These are phyloP conservation scores for Drosophila orena DNA, from an alignment of 1,140 invertebrate species.

Conservation along the genomic window DNA sequence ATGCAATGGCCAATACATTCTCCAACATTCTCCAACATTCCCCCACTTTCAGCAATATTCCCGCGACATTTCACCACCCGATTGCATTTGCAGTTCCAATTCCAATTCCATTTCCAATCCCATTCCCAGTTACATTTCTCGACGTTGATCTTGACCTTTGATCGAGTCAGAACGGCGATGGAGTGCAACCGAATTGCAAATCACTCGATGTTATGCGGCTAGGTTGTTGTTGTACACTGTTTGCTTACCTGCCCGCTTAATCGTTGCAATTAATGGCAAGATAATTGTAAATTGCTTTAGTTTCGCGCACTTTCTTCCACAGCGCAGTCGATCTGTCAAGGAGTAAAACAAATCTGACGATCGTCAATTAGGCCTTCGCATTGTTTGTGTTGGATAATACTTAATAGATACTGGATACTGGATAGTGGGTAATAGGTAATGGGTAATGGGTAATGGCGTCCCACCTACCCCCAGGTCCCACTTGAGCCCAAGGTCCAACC, in stretches of 20 bases:
- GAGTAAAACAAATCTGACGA: constrained; percentile 40
- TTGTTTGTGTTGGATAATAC: constrained; percentile 52
- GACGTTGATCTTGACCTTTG: constrained; percentile 45
- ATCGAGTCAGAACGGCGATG: constrained; percentile 22
- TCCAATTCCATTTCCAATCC: constrained; percentile 1
- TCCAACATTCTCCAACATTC: constrained; percentile 24
- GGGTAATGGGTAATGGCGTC: neutral
- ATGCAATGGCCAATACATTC: constrained; percentile 20
- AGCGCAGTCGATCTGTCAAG: neutral
- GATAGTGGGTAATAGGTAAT: neutral
- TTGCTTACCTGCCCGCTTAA: constrained; percentile 48
- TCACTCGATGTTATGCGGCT: constrained; percentile 24
- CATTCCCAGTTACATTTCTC: constrained; percentile 12
- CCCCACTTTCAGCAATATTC: neutral
- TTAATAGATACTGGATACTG: constrained; percentile 1
- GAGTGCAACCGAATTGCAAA: constrained; percentile 38
- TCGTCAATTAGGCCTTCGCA: constrained; percentile 66
- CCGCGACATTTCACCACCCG: constrained; percentile 19
- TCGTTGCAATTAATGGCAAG: constrained; percentile 60
- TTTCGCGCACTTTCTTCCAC: constrained; percentile 54
- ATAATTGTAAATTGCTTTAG: constrained; percentile 66
- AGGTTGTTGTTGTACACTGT: constrained; percentile 30
- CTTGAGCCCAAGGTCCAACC: neutral
- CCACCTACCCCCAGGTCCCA: neutral
- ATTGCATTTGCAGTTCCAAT: constrained; percentile 16